These are phyloP conservation scores for Anastrepha ludens DNA, from an alignment of 1,140 invertebrate species.

Conservation along the genomic window DNA sequence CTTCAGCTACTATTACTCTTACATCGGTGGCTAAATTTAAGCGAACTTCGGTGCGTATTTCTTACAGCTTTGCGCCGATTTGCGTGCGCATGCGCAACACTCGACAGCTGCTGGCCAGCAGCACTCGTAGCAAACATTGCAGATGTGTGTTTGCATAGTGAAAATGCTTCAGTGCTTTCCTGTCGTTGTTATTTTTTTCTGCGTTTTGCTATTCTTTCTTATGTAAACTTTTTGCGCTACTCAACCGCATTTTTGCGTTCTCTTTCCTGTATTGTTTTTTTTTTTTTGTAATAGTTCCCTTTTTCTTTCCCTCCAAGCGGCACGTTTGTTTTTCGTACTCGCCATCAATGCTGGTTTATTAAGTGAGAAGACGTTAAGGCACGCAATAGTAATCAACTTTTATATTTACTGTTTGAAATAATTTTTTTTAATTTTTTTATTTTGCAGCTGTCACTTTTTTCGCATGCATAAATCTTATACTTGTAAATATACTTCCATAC, in stretches of 20 bases:
- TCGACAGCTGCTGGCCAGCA: neutral
- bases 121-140: neutral
- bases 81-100: conserved; percentile 26
- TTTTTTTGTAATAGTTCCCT: neutral
- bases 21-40: neutral
- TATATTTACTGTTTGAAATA: neutral
- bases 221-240: neutral
- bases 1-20: neutral
- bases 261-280: conserved; percentile 1
- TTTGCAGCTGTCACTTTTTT: neutral
- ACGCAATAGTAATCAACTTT: conserved; percentile 27
- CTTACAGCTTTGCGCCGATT: conserved; percentile 20
- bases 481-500: neutral
- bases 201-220: neutral
- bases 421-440: neutral
- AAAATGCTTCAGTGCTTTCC: neutral
- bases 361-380: neutral
- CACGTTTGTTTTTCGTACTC: neutral
- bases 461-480: conserved; percentile 26
- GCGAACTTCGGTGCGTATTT: neutral
- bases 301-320: neutral
- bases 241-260: neutral
- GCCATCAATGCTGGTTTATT: neutral
- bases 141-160: conserved; percentile 8
- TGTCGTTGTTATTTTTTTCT: neutral